phyloP scores from a whole-genome alignment of 2,888 invertebrate species.

The Tribolium freemani region DNA sequence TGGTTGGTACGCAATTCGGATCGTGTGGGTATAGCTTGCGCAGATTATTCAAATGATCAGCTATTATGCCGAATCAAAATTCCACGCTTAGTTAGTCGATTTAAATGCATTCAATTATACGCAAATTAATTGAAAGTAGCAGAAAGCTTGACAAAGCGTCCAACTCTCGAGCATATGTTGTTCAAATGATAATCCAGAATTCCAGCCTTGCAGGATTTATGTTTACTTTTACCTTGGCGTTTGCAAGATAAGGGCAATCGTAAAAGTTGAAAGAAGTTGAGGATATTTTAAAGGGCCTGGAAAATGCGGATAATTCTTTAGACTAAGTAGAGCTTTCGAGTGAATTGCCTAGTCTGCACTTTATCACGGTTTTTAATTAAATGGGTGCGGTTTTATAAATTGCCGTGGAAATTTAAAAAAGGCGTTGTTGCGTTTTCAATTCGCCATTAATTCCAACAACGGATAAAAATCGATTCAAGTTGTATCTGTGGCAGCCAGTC shows the following conservation, averaged over 20 bases:
- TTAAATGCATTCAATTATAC: constrained; percentile 20
- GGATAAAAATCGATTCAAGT: constrained; percentile 29
- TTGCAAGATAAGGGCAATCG: constrained; percentile 34
- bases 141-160: not conserved
- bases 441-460: constrained; percentile 22
- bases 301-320: constrained; percentile 41
- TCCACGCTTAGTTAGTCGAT: constrained; percentile 16
- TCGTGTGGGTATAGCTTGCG: no score
- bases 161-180: not conserved
- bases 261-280: constrained; percentile 38
- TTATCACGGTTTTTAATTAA: constrained; percentile 44
- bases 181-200: not conserved
- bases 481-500: constrained; percentile 16
- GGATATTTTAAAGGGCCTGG: constrained; percentile 24
- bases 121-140: not conserved
- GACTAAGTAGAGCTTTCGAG: constrained; percentile 35
- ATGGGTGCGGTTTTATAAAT: constrained; percentile 42
- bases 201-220: not conserved
- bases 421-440: constrained; percentile 34
- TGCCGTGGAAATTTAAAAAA: constrained; percentile 41
- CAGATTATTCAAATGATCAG: not conserved
- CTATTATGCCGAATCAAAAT: not conserved
- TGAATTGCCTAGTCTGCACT: constrained; percentile 39
- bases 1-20: no score
- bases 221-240: constrained; percentile 3